phyloP scores from a whole-genome alignment of 2,888 invertebrate species.

The Steromphala cineraria region DNA sequence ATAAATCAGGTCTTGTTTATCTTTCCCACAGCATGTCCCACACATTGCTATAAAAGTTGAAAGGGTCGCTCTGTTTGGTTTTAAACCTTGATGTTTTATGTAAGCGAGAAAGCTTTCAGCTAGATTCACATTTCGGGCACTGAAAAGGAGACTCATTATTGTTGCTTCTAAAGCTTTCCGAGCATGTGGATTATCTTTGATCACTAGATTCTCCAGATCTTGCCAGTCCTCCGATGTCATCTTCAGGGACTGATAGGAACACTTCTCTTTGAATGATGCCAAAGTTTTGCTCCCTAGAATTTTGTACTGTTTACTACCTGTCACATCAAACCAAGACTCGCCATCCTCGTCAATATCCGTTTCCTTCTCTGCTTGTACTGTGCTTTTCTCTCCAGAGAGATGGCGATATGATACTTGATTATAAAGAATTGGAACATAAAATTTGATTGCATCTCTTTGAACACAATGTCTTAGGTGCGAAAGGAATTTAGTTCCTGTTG shows the following conservation, averaged over 20 bases:
- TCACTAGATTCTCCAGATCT: neutral
- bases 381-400: too few relatives aligned
- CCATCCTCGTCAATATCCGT: too few relatives aligned
- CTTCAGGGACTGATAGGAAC: neutral
- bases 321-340: too few relatives aligned
- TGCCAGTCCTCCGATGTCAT: constrained; percentile 26
- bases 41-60: constrained; percentile 30
- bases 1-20: constrained; percentile 25
- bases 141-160: constrained; percentile 28
- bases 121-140: neutral
- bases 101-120: constrained; percentile 24
- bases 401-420: too few relatives aligned
- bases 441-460: too few relatives aligned
- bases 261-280: neutral
- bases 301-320: too few relatives aligned
- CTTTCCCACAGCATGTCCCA: constrained; percentile 20
- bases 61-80: constrained; percentile 24
- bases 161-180: constrained; percentile 22
- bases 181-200: constrained; percentile 25
- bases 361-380: too few relatives aligned
- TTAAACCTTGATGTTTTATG: neutral
- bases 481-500: too few relatives aligned
- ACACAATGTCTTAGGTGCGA: too few relatives aligned
- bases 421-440: too few relatives aligned
- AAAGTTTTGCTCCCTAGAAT: too few relatives aligned